These are phyloP conservation scores for Parambassis ranga DNA, from an alignment of 2,797 vertebrate genomes.

Conservation along the genomic window DNA sequence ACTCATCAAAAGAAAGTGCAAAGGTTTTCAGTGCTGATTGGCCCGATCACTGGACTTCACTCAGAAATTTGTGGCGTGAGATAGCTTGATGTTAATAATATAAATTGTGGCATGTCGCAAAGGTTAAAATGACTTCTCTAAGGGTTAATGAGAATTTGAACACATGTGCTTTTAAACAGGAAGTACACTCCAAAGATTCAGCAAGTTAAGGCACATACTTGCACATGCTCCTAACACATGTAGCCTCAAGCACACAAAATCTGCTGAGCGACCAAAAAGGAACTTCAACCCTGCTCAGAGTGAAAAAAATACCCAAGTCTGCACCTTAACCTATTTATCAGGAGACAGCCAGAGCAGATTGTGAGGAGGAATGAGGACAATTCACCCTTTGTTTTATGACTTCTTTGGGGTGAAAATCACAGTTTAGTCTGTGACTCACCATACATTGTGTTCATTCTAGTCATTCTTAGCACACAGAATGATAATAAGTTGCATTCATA, in stretches of 20 bases:
- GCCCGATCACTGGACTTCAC: conserved; percentile 42
- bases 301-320: conserved; percentile 15
- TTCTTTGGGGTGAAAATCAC: neutral
- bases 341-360: conserved; percentile 13
- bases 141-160: neutral
- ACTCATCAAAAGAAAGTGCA: conserved; percentile 25
- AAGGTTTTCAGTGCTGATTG: conserved; percentile 27
- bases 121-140: neutral
- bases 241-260: conserved; percentile 10
- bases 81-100: conserved; percentile 39
- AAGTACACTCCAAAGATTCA: neutral
- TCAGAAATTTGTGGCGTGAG: conserved; percentile 17
- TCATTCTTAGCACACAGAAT: neutral
- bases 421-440: neutral
- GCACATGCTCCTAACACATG: neutral
- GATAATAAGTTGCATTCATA: neutral
- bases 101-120: conserved; percentile 3
- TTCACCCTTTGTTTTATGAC: conserved; percentile 15
- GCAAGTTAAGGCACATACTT: too few species aligned
- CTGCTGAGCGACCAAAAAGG: conserved; percentile 29
- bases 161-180: neutral
- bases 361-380: conserved; percentile 4
- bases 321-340: conserved; percentile 61
- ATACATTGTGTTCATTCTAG: neutral
- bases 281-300: conserved; percentile 63